Percentiles rank a stretch among this genome's conserved stretches.
phyloP scores from a whole-genome alignment of 2,113 vertebrate species.

The Gallinago media region DNA sequence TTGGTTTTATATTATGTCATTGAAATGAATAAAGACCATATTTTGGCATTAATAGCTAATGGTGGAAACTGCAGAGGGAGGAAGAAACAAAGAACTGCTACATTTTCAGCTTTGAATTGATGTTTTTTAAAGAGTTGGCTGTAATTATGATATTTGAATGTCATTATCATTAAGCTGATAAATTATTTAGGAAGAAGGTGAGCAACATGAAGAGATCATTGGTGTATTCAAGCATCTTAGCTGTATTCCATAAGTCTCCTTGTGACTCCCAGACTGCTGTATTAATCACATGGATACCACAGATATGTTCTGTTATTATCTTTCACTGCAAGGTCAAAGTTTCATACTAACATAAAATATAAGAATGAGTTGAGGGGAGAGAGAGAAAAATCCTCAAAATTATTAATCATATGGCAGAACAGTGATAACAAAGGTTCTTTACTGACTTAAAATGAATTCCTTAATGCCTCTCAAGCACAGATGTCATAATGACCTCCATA shows the following conservation, averaged over 20 bases:
- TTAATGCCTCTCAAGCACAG: constrained; percentile 32
- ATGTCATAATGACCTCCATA: constrained; percentile 36
- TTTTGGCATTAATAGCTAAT: constrained; percentile 82
- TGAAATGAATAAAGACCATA: constrained; percentile 83
- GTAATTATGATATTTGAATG: constrained; percentile 85
- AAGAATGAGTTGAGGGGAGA: background rate
- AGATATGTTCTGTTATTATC: constrained; percentile 72
- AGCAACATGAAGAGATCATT: constrained; percentile 53
- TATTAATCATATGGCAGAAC: constrained; percentile 64
- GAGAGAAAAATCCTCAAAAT: constrained; percentile 42
- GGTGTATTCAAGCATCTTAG: constrained; percentile 68
- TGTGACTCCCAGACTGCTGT: constrained; percentile 46
- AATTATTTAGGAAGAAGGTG: constrained; percentile 82
- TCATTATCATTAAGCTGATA: constrained; percentile 85
- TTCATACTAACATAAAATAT: constrained; percentile 42
- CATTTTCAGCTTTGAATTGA: constrained; percentile 73
- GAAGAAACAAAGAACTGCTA: constrained; percentile 26
- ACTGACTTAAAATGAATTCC: constrained; percentile 56
- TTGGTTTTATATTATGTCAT: constrained; percentile 84
- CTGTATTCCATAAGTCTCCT: constrained; percentile 69
- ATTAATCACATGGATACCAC: constrained; percentile 76
- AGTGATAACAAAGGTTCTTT: constrained; percentile 52
- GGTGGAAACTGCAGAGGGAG: constrained; percentile 49
- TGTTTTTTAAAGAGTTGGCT: constrained; percentile 77
- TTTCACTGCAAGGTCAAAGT: constrained; percentile 77